These are phyloP conservation scores for Hyppa rectilinea DNA, from an alignment of 2,888 invertebrate genomes.

Conservation along the genomic window DNA sequence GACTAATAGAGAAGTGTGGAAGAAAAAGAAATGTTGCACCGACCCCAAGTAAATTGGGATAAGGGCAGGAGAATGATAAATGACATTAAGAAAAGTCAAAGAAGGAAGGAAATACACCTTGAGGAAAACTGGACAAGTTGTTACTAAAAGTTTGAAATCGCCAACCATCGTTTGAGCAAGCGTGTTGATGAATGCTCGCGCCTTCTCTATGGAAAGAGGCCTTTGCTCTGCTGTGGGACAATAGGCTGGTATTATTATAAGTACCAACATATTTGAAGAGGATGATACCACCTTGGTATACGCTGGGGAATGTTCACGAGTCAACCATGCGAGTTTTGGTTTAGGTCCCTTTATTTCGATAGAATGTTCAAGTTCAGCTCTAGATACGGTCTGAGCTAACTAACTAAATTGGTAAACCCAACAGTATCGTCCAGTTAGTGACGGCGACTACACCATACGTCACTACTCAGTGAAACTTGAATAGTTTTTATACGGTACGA, in stretches of 20 bases:
- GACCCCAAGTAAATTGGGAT: neutral
- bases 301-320: neutral
- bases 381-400: slow-evolving; percentile 6
- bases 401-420: slow-evolving; percentile 15
- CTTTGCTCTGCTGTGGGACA: too few relatives aligned
- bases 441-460: slow-evolving; percentile 17
- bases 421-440: slow-evolving; percentile 18
- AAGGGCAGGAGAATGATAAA: neutral
- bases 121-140: too few relatives aligned
- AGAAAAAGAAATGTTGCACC: too few relatives aligned
- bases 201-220: too few relatives aligned
- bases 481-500: slow-evolving; percentile 36
- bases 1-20: neutral
- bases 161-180: too few relatives aligned
- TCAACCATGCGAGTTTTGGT: too few relatives aligned
- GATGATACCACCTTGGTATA: neutral
- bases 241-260: neutral
- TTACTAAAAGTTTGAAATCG: too few relatives aligned
- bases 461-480: slow-evolving; percentile 45
- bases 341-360: neutral
- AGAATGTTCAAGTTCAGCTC: neutral
- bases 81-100: too few relatives aligned
- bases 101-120: too few relatives aligned
- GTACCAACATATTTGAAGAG: neutral
- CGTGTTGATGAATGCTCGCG: too few relatives aligned